phyloP scores from a whole-genome alignment of 2,797 vertebrate genomes.

The Rallus crepitans region DNA sequence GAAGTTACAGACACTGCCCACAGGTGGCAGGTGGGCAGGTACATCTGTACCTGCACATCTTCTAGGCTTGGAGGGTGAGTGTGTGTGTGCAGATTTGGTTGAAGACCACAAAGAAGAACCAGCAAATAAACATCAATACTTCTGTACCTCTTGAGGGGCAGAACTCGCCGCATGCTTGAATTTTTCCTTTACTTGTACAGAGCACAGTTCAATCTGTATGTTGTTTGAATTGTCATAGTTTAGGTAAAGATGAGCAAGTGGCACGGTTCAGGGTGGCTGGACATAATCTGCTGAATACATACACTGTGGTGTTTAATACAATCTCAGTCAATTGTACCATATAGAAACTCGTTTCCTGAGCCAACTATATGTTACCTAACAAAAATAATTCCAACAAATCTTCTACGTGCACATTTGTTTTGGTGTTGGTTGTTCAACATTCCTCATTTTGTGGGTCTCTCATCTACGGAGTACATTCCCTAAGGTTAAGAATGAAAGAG shows the following conservation, averaged over 20 bases:
- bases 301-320: not conserved
- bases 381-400: not conserved
- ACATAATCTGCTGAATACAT: not conserved
- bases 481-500: slow-evolving; percentile 67
- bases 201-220: not conserved
- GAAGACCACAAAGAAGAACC: not conserved
- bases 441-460: slow-evolving; percentile 51
- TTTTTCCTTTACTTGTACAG: not conserved
- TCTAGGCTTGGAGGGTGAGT: not conserved
- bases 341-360: not conserved
- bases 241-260: not conserved
- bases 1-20: not conserved
- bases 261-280: not conserved
- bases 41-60: not conserved
- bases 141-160: not conserved
- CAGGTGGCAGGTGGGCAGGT: not conserved
- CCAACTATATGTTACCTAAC: not conserved
- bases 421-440: not conserved
- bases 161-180: not conserved
- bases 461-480: slow-evolving; percentile 1
- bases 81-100: not conserved
- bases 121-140: not conserved
- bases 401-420: not conserved
- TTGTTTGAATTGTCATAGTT: not conserved
- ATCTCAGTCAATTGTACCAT: not conserved